Evolutionary conservation across 1,140 invertebrate genomes (phyloP), one percentile per base, ranked within the genome.

Genomic region (Drosophila ficusphila): DNA sequence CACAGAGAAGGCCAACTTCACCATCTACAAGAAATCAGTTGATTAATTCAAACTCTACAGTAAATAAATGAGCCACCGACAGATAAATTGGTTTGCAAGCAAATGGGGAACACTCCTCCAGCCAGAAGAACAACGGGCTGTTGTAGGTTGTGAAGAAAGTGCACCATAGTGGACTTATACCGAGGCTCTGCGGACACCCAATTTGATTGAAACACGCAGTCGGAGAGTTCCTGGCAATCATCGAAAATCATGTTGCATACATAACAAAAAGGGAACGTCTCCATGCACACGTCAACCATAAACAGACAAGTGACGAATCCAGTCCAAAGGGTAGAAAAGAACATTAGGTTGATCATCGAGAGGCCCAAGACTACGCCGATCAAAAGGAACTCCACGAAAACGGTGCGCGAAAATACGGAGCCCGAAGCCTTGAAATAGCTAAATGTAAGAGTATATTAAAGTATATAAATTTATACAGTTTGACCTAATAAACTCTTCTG

Each of bases 201-300:
- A 48, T 85, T 67, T 2, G 81, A 85, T 12, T 85, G 67, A 34
- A 85, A 85, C 1, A 85, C 39, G 29, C 44, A 25, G n/a, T 73
- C 25, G 2, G 76, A 21, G 0, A 86, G 60, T 0, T 79, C 47
- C 2, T 73, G 57, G 42, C 72, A 74, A 36, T 86, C 79, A 0
- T 57, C 51, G 3, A 48, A 34, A 0, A 85, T 49, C 16, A 61
- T 8, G 12, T 85, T 70, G 54, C 81, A 85, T 1, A 85, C 27
- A n/a, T 76, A 85, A 46, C 79, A 85, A 1, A 85, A 51, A 8
- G 81, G 81, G 38, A 77, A 86, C 0, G 81, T 86, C 42, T 86
- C 46, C 41, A 77, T 9, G 4, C 64, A 18, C 0, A 81, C 46
- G 19, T 46, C 48, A 0, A 39, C 36, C n/a, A 86, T 41, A 18